Base-by-base conservation (phyloP, 2,797 vertebrate genomes). In the Erethizon dorsatum region DNA sequence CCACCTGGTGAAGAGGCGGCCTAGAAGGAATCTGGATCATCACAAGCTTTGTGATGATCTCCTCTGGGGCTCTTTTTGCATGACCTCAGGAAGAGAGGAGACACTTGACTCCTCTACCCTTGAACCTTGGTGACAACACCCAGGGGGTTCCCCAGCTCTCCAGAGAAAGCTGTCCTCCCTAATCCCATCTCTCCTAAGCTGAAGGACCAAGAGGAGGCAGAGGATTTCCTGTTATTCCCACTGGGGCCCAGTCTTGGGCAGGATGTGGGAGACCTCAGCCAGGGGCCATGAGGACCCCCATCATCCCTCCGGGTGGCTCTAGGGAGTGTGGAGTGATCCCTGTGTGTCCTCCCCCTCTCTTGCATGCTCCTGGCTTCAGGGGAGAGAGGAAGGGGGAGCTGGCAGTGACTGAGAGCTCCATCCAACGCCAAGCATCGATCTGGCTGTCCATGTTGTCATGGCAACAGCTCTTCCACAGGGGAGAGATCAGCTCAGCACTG, bases 371-470 rank as follows among this genome's bases (percentile, higher is more conserved):
- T 47, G 26, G 83, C 90, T 65, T 94, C 54, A 57, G 61, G 75
- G 41, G 18, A 78, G 80, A 88, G 52, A 50, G 47, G 26, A 6
- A 14, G 31, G 56, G 95, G 37, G 75, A 14, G 52, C 24, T 75
- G 94, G 77, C 94, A 87, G 90, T 83, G 96, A 97, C 90, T 67
- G 18, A 26, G 96, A 71, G 87, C 79, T 93, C 89, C 52, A 96
- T 93, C 92, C 95, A 94, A 88, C 82, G 33, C 97, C 93, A 86
- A 97, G 95, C 98, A 98, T 98, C 20, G 92, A 98, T 94, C 95
- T 93, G 67, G 90, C 83, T 96, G 96, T 94, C 87, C 9, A 54
- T 0, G 97, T 98, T 98, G 97, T 94, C 96, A 97, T 98, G 97
- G 98, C 56, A 98, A 98, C 98, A 18, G 24, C 94, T 98, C 92